Base-by-base conservation (phyloP, 2,888 invertebrate genomes). In the Stratiomys singularior region DNA sequence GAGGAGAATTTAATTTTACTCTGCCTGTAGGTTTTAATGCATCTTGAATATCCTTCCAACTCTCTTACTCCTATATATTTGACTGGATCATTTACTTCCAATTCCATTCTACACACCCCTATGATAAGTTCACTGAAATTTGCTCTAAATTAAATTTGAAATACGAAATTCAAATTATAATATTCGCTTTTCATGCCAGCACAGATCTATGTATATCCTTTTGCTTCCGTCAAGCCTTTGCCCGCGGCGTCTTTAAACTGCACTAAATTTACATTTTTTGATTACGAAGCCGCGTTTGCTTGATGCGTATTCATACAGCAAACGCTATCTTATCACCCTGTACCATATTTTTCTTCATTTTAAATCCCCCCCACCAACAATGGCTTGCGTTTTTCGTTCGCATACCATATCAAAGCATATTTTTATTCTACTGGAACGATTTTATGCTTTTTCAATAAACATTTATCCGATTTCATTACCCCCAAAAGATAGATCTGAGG, bases 401-500 rank as follows among this genome's bases (percentile, higher is more conserved):
- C 28, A 15, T 23, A 52, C 52, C 56, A 86, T 87, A 87, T 87
- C 87, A 86, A 86, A 86, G 86, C 86, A 87, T 87, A 87, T 86
- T 86, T 86, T 86, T 84, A 84, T 86, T 87, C 86, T 87, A 85
- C 85, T 86, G 86, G 86, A 87, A 86, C 85, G 86, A 85, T 87
- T 87, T 87, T 86, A 87, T 87, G 86, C 85, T 84, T 87, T 86
- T 87, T 86, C 86, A 87, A 87, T 87, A 87, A 86, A 87, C 87
- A 87, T 87, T 86, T 82, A 86, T 85, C 85, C 86, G 87, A 86
- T 86, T 86, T 80, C 80, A 80, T 78, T 80, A 80, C 80, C 80
- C 78, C 76, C 76, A 63, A 47, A 67, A 66, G 46, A 52, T 72
- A 60, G 18, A 76, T 76, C 76, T 63, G 63, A 60, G 47, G 60